These are phyloP conservation scores for Melinaea menophilus DNA, from an alignment of 2,888 invertebrate species.

Conservation along the genomic window DNA sequence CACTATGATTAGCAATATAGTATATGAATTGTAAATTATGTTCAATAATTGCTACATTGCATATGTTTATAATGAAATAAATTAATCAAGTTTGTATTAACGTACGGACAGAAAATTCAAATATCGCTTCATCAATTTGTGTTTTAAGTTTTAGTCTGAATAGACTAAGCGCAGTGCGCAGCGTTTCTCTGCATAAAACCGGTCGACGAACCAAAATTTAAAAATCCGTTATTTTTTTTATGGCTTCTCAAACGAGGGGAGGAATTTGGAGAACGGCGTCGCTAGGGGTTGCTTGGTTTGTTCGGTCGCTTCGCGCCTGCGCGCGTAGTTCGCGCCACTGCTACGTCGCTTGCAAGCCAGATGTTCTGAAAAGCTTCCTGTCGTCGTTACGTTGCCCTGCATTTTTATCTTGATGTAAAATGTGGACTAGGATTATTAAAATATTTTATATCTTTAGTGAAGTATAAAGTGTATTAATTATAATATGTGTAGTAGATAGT, in stretches of 20 bases:
- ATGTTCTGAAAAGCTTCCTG: constrained; percentile 78
- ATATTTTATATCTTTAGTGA: constrained; percentile 61
- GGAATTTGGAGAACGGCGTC: constrained; percentile 64
- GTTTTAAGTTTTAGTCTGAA: constrained; percentile 15
- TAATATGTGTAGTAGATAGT: constrained; percentile 64
- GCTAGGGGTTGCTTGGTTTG: constrained; percentile 69
- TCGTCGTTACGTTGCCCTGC: constrained; percentile 66
- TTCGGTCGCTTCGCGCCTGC: constrained; percentile 72
- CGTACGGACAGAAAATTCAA: constrained; percentile 18
- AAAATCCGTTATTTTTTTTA: constrained; percentile 77
- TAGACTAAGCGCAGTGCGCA: constrained; percentile 29
- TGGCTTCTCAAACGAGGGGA: constrained; percentile 70
- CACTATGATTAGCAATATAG: constrained; percentile 11
- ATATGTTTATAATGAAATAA: constrained; percentile 8
- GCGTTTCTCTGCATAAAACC: constrained; percentile 51
- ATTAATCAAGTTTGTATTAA: constrained; percentile 12
- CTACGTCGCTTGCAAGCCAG: constrained; percentile 76
- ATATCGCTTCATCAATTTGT: constrained; percentile 11
- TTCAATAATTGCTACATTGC: neutral
- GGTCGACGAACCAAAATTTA: constrained; percentile 66
- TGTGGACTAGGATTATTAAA: constrained; percentile 65
- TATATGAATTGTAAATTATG: neutral
- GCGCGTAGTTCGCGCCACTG: constrained; percentile 78
- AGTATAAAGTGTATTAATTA: constrained; percentile 61
- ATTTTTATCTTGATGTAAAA: constrained; percentile 66